phyloP scores from a whole-genome alignment of 1,140 invertebrate species.

The Ladona fulva region DNA sequence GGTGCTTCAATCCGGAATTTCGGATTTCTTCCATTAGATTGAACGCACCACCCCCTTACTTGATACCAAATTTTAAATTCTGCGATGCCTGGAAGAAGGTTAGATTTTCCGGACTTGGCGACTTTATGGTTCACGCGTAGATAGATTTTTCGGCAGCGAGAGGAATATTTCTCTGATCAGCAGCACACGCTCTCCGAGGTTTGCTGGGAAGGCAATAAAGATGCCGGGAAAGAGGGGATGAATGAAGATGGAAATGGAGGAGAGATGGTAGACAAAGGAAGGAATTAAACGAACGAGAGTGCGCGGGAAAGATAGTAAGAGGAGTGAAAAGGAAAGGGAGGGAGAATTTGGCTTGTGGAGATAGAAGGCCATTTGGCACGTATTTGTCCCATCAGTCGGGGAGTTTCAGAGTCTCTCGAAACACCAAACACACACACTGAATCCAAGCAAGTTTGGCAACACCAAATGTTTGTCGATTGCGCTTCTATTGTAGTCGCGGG shows the following conservation, averaged over 20 bases:
- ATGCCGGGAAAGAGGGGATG: no score
- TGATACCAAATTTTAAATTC: no score
- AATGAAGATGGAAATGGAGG: neutral
- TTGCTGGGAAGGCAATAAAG: no score
- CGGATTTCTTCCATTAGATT: no score
- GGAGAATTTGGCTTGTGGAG: neutral
- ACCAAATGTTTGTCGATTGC: neutral
- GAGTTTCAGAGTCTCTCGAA: neutral
- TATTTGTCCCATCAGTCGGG: neutral
- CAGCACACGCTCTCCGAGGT: no score
- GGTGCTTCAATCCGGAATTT: no score
- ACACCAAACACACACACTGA: neutral
- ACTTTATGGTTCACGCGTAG: no score
- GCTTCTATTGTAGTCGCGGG: neutral
- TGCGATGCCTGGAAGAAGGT: no score
- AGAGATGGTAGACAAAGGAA: neutral
- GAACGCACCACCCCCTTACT: no score
- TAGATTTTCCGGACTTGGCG: no score
- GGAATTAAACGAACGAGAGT: neutral
- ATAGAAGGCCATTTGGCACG: neutral
- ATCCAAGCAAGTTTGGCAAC: neutral
- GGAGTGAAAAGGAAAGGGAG: neutral
- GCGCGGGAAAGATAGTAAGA: neutral
- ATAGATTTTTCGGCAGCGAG: no score
- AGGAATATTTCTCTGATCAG: no score